Percentiles rank a stretch among this genome's conserved stretches.
Conservation (phyloP, 2,797 vertebrate species). For the Fratercula arctica region DNA sequence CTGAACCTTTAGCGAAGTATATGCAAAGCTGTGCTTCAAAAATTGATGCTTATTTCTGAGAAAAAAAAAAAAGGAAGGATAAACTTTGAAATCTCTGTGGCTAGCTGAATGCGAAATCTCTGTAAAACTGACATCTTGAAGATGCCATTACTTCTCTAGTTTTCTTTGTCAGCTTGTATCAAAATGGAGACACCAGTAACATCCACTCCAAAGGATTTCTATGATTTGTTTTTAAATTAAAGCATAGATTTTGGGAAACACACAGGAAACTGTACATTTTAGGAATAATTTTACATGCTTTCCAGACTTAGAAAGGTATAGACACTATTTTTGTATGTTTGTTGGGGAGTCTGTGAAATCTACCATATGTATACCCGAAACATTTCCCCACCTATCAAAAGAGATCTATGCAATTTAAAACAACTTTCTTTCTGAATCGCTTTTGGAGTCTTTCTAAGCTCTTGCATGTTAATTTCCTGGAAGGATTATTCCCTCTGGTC, state of each 20-base stretch:
- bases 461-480: not conserved
- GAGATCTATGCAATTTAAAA: not conserved
- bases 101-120: not conserved
- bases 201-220: not conserved
- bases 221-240: not conserved
- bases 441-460: not conserved
- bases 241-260: not conserved
- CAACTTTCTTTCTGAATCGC: not conserved
- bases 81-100: not conserved
- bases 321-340: not conserved
- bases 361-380: fast-evolving
- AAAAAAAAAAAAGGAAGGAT: not conserved
- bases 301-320: not conserved
- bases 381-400: not conserved
- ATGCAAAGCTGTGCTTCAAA: not conserved
- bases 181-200: not conserved
- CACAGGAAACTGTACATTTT: not conserved
- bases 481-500: not conserved
- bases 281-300: not conserved
- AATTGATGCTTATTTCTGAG: not conserved
- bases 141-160: not conserved
- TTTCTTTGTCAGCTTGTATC: not conserved
- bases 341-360: not conserved
- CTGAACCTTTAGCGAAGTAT: not conserved
- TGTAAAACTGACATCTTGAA: not conserved